Evolutionary conservation across 2,797 vertebrate species (phyloP).

Genomic region (Geotrypetes seraphini): DNA sequence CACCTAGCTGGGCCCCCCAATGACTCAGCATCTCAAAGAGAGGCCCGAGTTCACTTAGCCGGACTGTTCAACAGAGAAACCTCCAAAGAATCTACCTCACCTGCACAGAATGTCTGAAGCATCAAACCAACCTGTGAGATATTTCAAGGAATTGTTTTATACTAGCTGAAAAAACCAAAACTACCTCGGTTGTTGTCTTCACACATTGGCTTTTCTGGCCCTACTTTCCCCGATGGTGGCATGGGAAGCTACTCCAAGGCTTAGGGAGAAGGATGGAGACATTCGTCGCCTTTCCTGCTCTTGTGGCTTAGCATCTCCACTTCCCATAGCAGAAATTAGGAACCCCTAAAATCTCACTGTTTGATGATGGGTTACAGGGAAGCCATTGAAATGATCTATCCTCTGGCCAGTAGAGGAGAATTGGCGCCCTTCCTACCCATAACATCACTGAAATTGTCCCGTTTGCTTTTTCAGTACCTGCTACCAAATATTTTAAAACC

Average conservation of each 20-base stretch:
- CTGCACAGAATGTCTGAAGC: too few species aligned
- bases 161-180: constrained; percentile 6
- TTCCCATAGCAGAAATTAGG: too few species aligned
- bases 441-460: too few species aligned
- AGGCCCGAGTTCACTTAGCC: neutral
- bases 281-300: neutral
- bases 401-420: neutral
- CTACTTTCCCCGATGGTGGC: neutral
- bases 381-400: too few species aligned
- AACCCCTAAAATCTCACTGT: too few species aligned
- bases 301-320: too few species aligned
- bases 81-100: constrained; percentile 12
- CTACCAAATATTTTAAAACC: constrained; percentile 1
- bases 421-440: neutral
- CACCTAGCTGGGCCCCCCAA: too few species aligned
- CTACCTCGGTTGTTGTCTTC: constrained; percentile 2
- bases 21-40: too few species aligned
- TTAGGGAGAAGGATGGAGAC: neutral
- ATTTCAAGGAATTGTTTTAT: too few species aligned
- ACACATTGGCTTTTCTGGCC: neutral
- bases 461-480: too few species aligned
- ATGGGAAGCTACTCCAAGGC: neutral
- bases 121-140: too few species aligned
- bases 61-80: neutral
- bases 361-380: too few species aligned